phyloP scores from a whole-genome alignment of 2,113 vertebrate species.

The Pyxicephalus adspersus region DNA sequence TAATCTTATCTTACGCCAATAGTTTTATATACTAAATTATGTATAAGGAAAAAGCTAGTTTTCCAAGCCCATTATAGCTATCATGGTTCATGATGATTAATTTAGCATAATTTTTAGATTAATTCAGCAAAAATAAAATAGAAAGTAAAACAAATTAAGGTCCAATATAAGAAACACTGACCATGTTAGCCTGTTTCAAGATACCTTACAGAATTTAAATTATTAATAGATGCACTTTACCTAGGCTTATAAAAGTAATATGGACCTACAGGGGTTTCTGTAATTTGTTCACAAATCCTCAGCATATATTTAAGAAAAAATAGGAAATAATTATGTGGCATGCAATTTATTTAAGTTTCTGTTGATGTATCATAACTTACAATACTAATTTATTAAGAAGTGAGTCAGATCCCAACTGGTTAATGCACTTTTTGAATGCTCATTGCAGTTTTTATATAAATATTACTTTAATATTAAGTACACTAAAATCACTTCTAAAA shows the following conservation, averaged over 20 bases:
- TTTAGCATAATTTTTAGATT: constrained; percentile 31
- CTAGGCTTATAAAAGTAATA: not conserved
- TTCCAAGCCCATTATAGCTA: constrained; percentile 22
- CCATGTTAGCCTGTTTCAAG: not conserved
- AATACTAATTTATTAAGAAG: too few relatives aligned
- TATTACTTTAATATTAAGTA: too few relatives aligned
- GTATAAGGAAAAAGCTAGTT: constrained; percentile 6
- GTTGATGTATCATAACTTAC: not conserved
- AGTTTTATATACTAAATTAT: constrained; percentile 44
- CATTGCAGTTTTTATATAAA: too few relatives aligned
- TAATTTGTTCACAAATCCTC: not conserved
- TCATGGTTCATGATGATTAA: constrained; percentile 44
- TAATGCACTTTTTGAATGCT: too few relatives aligned
- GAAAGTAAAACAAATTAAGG: constrained; percentile 2
- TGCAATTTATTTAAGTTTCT: not conserved
- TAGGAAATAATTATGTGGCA: not conserved
- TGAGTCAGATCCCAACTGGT: too few relatives aligned
- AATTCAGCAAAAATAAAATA: constrained; percentile 38
- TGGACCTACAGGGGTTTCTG: not conserved
- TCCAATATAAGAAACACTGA: not conserved
- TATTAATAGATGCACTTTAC: constrained; percentile 16
- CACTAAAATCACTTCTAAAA: too few relatives aligned
- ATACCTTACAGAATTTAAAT: constrained; percentile 13
- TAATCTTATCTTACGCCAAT: constrained; percentile 39
- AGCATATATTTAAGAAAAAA: not conserved